Percentiles rank a stretch among this genome's conserved stretches.
Conservation (phyloP, 2,113 vertebrate genomes). For the Arenaria interpres region DNA sequence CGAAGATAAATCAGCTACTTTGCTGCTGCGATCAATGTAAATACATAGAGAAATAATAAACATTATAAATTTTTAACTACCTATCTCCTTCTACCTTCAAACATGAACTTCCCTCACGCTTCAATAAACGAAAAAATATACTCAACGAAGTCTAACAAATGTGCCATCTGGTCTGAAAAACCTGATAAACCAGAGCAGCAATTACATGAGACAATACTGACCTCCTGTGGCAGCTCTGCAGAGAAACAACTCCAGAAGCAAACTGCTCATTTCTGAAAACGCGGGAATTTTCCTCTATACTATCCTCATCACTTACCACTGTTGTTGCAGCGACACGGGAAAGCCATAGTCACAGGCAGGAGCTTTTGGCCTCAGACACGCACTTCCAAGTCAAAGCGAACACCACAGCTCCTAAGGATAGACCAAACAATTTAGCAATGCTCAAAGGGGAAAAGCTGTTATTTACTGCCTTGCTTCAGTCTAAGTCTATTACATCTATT, state of each 20-base stretch:
- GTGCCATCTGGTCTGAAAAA: constrained; percentile 36
- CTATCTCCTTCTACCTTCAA: constrained; percentile 45
- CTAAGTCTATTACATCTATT: no score
- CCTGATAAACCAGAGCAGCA: neutral
- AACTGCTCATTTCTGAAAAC: neutral
- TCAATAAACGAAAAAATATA: constrained; percentile 59
- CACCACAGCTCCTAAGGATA: neutral
- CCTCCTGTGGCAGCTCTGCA: constrained; percentile 45
- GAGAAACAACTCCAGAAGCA: neutral
- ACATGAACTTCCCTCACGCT: constrained; percentile 62
- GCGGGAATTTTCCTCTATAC: neutral
- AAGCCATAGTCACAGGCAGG: neutral
- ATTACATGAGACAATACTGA: constrained; percentile 35
- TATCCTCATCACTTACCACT: no score
- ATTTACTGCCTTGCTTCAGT: neutral
- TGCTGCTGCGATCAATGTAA: constrained; percentile 48
- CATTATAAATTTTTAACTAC: constrained; percentile 52
- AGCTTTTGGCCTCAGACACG: neutral
- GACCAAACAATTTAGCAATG: fast-evolving
- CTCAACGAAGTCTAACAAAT: constrained; percentile 65
- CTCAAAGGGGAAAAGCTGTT: neutral
- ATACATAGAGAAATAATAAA: constrained; percentile 61
- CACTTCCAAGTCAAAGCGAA: neutral
- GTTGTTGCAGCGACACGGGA: neutral
- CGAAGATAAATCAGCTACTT: constrained; percentile 41